A percentile compares a stretch with the other conserved stretches of the same genome.
Conservation (phyloP, 1,140 invertebrate species). For the Drosophila ficusphila region DNA sequence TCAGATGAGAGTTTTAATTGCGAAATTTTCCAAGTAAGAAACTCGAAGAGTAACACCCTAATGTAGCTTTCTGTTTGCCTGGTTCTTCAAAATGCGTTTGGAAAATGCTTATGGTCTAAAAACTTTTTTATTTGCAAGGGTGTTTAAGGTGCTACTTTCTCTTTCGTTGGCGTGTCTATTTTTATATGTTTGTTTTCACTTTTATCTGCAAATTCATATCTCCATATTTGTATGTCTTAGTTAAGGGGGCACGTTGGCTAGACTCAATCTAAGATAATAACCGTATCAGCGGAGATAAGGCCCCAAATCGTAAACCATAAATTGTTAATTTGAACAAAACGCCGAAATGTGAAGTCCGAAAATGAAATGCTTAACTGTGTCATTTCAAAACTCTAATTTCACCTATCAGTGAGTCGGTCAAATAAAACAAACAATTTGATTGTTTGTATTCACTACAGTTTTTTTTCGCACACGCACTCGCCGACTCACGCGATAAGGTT, state of each 20-base stretch:
- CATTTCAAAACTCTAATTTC: conserved; percentile 10
- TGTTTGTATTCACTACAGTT: conserved; percentile 9
- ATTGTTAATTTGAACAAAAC: conserved; percentile 11
- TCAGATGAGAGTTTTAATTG: too few species aligned
- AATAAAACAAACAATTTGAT: not conserved
- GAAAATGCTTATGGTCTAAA: too few species aligned
- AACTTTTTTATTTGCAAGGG: not conserved
- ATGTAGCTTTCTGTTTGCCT: too few species aligned
- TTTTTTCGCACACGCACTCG: conserved; percentile 37
- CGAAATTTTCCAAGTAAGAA: too few species aligned
- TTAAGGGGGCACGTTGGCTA: conserved; percentile 43
- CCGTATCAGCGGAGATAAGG: conserved; percentile 26
- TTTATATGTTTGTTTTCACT: conserved; percentile 15
- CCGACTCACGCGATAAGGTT: conserved; percentile 33
- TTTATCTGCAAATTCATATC: conserved; percentile 15
- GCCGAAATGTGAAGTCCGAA: conserved; percentile 6
- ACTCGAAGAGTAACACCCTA: too few species aligned
- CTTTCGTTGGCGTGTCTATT: not conserved
- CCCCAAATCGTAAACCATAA: conserved; percentile 7
- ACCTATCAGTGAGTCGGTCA: not conserved
- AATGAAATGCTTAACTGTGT: conserved; percentile 14
- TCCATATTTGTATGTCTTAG: not conserved
- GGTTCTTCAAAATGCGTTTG: too few species aligned
- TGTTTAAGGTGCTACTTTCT: not conserved
- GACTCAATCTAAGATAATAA: conserved; percentile 24